phyloP scores from a whole-genome alignment of 2,113 vertebrate species.

The Caretta caretta region DNA sequence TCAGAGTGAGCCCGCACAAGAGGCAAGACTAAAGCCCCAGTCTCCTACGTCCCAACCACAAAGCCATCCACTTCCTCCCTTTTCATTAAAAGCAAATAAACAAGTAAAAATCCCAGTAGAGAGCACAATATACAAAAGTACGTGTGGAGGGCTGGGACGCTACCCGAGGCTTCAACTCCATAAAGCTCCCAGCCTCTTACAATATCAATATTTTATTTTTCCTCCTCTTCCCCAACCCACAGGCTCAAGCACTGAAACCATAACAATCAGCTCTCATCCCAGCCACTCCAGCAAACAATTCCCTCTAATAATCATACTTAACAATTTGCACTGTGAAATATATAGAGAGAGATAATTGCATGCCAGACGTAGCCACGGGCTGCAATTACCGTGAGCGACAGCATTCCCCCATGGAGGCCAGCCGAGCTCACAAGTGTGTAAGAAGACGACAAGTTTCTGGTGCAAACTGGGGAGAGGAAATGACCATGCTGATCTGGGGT shows the following conservation, averaged over 20 bases:
- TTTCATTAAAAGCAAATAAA: background rate
- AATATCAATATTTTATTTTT: slow-evolving; percentile 69
- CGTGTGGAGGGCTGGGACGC: slow-evolving; percentile 54
- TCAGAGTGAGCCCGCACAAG: background rate
- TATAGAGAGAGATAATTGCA: background rate
- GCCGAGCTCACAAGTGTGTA: rapidly evolving
- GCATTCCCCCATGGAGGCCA: background rate
- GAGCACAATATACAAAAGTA: background rate
- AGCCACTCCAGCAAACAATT: background rate
- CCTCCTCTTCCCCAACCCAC: slow-evolving; percentile 59
- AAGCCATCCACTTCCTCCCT: rapidly evolving
- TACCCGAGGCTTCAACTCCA: slow-evolving; percentile 60
- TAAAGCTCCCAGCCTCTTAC: slow-evolving; percentile 33
- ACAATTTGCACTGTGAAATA: background rate
- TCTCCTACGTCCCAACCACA: background rate
- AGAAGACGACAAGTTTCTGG: background rate
- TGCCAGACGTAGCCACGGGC: background rate
- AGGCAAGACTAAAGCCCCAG: background rate
- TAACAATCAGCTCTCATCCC: slow-evolving; percentile 44
- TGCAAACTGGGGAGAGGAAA: background rate
- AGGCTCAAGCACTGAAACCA: slow-evolving; percentile 9
- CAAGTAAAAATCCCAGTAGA: slow-evolving; percentile 28
- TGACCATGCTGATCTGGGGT: background rate
- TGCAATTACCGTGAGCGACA: rapidly evolving
- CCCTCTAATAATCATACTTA: background rate